Conservation (phyloP, 2,113 vertebrate genomes). For the Coptodon rendalli region DNA sequence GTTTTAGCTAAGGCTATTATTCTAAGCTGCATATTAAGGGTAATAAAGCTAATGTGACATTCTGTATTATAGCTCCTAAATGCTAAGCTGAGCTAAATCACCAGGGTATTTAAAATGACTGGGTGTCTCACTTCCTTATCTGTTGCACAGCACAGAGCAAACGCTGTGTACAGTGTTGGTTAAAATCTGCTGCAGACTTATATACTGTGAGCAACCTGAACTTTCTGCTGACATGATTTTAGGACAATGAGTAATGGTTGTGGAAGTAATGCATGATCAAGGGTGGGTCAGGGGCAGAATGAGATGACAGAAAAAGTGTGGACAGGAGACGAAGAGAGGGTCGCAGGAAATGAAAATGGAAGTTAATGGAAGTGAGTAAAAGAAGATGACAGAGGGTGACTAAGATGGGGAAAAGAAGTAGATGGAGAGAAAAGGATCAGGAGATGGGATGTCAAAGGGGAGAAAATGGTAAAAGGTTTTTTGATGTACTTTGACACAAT, state of each 20-base stretch:
- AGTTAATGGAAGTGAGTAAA: neutral
- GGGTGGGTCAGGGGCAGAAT: neutral
- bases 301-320: neutral
- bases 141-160: neutral
- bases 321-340: neutral
- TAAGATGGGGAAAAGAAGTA: neutral
- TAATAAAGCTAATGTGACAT: conserved; percentile 66
- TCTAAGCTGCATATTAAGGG: conserved; percentile 58
- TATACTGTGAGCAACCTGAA: neutral
- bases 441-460: conserved; percentile 12
- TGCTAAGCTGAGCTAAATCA: conserved; percentile 57
- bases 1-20: conserved; percentile 62
- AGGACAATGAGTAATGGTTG: neutral
- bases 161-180: neutral
- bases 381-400: conserved; percentile 11
- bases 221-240: neutral
- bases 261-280: neutral
- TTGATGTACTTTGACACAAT: neutral
- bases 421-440: neutral
- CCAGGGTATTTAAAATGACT: conserved; percentile 44
- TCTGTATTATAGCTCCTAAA: conserved; percentile 53
- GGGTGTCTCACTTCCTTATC: conserved; percentile 24
- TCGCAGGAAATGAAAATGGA: conserved; percentile 10
- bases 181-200: neutral
- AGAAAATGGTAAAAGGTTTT: conserved; percentile 25